These are phyloP conservation scores for Ceratina australensis DNA, from an alignment of 1,140 invertebrate species.

Conservation along the genomic window DNA sequence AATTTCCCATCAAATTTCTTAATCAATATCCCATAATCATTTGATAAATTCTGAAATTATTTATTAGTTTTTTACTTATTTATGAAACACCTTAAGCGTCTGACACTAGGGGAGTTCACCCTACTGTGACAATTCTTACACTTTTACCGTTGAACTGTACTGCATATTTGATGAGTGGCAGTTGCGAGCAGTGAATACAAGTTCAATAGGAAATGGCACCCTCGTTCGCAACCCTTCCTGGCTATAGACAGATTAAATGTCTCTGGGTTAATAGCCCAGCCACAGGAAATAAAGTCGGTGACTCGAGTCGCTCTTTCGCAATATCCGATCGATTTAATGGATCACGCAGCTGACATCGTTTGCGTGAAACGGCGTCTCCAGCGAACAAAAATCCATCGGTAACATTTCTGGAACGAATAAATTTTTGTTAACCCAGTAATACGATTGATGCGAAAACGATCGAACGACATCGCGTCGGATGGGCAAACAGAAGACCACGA, in stretches of 20 bases:
- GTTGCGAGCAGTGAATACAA: no score
- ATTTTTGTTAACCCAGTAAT: background rate
- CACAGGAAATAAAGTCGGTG: constrained; percentile 33
- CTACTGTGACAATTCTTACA: no score
- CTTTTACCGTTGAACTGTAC: no score
- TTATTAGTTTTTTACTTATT: no score
- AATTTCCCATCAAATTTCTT: no score
- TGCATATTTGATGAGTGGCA: no score
- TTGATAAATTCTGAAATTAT: no score
- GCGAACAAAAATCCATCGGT: background rate
- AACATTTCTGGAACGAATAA: no score
- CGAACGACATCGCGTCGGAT: background rate
- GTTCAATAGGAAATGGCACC: background rate
- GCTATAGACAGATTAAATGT: constrained; percentile 34
- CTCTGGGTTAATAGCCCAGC: constrained; percentile 40
- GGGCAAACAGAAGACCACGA: background rate
- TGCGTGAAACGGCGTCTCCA: no score
- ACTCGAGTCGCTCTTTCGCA: constrained; percentile 5
- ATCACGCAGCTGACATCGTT: background rate
- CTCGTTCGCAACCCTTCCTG: background rate
- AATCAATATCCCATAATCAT: no score
- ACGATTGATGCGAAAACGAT: background rate
- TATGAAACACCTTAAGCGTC: no score
- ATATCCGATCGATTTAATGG: constrained; percentile 27
- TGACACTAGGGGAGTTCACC: no score